Evolutionary conservation across 37 sponge, comb jelly and placozoan species (phyloP).

Genomic region (Bolinopsis microptera): DNA sequence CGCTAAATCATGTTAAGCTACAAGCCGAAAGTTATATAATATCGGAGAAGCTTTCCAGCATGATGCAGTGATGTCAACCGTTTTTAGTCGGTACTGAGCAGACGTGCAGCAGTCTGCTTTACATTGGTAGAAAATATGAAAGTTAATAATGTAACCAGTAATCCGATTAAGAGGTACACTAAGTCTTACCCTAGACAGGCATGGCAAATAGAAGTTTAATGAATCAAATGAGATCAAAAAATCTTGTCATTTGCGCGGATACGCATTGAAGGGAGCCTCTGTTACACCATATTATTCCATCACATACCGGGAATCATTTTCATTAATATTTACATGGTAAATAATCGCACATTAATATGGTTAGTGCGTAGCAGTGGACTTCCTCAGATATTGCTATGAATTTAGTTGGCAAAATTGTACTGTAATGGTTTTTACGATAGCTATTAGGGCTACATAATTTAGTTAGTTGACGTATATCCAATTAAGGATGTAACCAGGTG

Average conservation of each 20-base stretch:
- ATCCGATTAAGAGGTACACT: not conserved
- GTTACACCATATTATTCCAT: no score
- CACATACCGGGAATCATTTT: no score
- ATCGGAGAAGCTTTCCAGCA: no score
- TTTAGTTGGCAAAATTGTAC: not conserved
- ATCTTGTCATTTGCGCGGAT: not conserved
- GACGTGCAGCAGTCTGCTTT: not conserved
- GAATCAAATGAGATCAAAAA: not conserved
- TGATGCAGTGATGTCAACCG: not conserved
- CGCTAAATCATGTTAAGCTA: no score
- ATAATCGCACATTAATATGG: not conserved
- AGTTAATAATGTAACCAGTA: not conserved
- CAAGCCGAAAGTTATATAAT: no score
- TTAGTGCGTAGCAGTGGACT: not conserved
- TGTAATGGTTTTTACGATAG: not conserved
- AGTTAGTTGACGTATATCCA: not conserved
- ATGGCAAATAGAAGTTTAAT: not conserved
- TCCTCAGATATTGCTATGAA: not conserved
- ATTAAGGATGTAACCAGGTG: not conserved
- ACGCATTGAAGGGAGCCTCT: not conserved
- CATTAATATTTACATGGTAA: not conserved
- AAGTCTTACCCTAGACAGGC: not conserved
- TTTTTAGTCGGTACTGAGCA: not conserved
- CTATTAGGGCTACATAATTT: not conserved
- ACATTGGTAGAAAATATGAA: not conserved